Evolutionary conservation across 2,797 vertebrate genomes (phyloP).

Genomic region (Enoplosus armatus): DNA sequence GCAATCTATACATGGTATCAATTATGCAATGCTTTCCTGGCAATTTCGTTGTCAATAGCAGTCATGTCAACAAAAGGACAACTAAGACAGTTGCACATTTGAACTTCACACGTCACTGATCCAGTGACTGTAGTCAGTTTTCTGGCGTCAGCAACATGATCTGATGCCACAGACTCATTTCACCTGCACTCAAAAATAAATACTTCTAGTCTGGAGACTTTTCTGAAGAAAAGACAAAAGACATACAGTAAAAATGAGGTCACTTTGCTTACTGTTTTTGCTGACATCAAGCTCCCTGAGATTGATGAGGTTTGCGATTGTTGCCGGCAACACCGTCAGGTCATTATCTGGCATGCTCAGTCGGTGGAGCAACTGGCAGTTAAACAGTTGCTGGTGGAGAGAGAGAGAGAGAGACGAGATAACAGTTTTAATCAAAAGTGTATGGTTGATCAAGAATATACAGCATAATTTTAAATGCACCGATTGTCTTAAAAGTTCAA

Average conservation of each 20-base stretch:
- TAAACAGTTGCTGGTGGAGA: slow-evolving; percentile 95
- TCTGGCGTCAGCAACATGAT: slow-evolving; percentile 17
- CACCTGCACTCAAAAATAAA: background rate
- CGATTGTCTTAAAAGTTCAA: background rate
- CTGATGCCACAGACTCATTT: background rate
- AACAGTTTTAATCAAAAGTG: background rate
- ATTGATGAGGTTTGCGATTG: slow-evolving; percentile 98
- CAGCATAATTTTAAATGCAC: slow-evolving; percentile 7
- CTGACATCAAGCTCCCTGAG: slow-evolving; percentile 99
- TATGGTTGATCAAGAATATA: background rate
- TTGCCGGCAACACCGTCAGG: slow-evolving; percentile 93
- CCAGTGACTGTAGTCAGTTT: background rate
- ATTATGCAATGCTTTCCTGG: background rate
- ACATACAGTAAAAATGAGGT: background rate
- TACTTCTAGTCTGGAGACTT: background rate
- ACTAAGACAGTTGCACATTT: background rate
- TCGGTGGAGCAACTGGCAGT: slow-evolving; percentile 96
- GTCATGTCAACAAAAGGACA: background rate
- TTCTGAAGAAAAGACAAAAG: background rate
- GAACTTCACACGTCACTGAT: slow-evolving; percentile 17
- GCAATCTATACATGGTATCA: slow-evolving; percentile 9
- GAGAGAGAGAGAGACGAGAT: slow-evolving; percentile 31
- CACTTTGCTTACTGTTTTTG: slow-evolving; percentile 95
- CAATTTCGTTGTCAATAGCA: background rate
- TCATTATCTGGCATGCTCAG: slow-evolving; percentile 99